These are phyloP conservation scores for Darevskia nairensis DNA, from an alignment of 2,797 vertebrate genomes.

Conservation along the genomic window DNA sequence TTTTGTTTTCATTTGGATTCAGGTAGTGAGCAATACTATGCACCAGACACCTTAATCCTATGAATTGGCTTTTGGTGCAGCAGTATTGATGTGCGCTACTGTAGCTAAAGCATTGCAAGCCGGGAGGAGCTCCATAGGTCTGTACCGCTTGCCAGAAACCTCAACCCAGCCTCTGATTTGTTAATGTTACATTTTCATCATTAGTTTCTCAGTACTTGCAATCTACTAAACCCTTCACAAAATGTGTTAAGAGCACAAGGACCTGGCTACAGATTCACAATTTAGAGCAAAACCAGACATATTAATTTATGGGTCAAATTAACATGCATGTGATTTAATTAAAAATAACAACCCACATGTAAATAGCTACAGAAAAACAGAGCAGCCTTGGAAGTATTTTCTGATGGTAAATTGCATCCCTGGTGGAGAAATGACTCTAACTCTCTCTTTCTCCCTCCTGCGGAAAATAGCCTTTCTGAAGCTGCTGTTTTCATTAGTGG, in stretches of 20 bases:
- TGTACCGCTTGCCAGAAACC: not conserved
- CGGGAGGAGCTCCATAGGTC: not conserved
- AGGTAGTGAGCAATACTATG: not conserved
- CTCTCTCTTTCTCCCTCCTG: not conserved
- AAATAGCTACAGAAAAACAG: not conserved
- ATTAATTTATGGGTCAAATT: not conserved
- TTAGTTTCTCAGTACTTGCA: not conserved
- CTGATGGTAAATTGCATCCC: not conserved
- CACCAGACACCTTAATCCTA: not conserved
- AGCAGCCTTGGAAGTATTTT: not conserved
- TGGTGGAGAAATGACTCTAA: too few species aligned
- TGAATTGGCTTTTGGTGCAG: not conserved
- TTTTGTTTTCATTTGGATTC: not conserved
- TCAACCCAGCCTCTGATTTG: not conserved
- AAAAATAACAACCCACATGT: not conserved
- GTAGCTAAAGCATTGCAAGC: not conserved
- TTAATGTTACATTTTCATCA: not conserved
- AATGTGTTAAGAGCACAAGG: not conserved
- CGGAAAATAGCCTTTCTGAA: not conserved
- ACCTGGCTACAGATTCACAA: not conserved
- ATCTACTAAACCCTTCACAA: not conserved
- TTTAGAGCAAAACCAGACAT: not conserved
- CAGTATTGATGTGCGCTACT: not conserved
- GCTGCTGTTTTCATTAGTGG: not conserved
- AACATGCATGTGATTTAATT: not conserved